Evolutionary conservation across 2,797 vertebrate species (phyloP), one percentile per base, ranked within the genome.

Genomic region (Pachyuromys duprasi): DNA sequence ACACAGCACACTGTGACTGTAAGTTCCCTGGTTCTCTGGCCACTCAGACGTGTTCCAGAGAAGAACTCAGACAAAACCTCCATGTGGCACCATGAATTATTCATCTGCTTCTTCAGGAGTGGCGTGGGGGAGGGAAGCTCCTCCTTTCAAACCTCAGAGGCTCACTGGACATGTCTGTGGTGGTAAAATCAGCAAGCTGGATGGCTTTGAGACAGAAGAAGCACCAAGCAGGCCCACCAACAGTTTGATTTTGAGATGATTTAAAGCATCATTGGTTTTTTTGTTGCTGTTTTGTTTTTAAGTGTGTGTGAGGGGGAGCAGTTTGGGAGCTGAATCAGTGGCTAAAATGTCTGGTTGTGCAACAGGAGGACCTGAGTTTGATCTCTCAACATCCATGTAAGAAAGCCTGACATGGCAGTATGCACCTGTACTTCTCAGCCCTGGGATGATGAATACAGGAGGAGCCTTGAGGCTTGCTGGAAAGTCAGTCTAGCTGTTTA

Each of bases 1-100:
- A 98, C 98, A 98, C 92, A 79, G 96, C 97, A 97, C 97, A 98
- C 97, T 97, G 96, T 55, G 83, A 97, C 92, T 97, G 91, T 92
- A 91, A 96, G 53, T 97, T 97, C 83, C 95, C 96, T 96, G 97
- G 96, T 97, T 97, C 95, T 96, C 95, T 72, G 82, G 96, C 9
- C 4, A 0, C 95, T 98, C 26, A 36, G 90, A 91, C 67, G 45
- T 22, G 0, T 86, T 97, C 60, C 0, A 93, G 93, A 94, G 96
- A 98, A 97, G 95, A 86, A 98, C 8, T 0, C 15, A 0, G 90
- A 97, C 97, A 98, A 97, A 96, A 95, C 93, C 97, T 97, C 17
- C 33, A 42, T 69, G 88, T 91, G 95, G 92, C n/a, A n/a, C 86
- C 91, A 97, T 95, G 98, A 98, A 98, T 97, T 96, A 97, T 95